Percentiles rank a stretch among this genome's conserved stretches.
phyloP scores from a whole-genome alignment of 2,888 invertebrate species.

The Alviniconcha strummeri region DNA sequence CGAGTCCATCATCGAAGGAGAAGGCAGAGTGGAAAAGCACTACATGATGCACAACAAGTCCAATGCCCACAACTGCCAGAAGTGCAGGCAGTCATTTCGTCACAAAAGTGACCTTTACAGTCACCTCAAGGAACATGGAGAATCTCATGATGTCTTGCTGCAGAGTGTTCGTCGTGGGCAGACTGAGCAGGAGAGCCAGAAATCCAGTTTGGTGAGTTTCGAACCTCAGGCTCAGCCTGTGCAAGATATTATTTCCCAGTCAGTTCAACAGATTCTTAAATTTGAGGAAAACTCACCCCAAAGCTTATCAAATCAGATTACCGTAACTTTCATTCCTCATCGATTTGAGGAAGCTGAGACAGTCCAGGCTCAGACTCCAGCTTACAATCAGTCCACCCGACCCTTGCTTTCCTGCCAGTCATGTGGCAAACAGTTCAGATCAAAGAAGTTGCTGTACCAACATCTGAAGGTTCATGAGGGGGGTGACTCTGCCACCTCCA shows the following conservation, averaged over 20 bases:
- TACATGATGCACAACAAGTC: constrained; percentile 1
- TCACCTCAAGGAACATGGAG: constrained; percentile 11
- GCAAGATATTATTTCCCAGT: not conserved
- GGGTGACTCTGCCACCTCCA: not conserved
- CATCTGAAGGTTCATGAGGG: constrained; percentile 2
- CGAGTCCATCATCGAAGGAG: constrained; percentile 8
- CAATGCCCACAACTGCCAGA: not conserved
- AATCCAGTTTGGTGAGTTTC: too few relatives aligned
- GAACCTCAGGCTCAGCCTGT: not conserved
- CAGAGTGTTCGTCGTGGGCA: not conserved
- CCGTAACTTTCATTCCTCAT: not conserved
- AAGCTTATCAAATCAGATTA: not conserved
- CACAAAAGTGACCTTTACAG: constrained; percentile 7
- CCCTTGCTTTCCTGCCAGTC: constrained; percentile 1
- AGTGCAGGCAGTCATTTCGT: constrained; percentile 7
- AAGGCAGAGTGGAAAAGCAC: constrained; percentile 20
- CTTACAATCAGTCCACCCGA: too few relatives aligned
- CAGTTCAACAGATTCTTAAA: constrained; percentile 18
- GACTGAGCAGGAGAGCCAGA: not conserved
- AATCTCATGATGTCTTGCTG: not conserved
- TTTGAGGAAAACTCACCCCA: constrained; percentile 1
- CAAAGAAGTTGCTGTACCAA: constrained; percentile 17
- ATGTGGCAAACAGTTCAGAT: not conserved
- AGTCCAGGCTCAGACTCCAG: not conserved
- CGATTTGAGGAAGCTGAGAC: not conserved